phyloP scores from a whole-genome alignment of 2,888 invertebrate genomes.

The Sipha maydis region DNA sequence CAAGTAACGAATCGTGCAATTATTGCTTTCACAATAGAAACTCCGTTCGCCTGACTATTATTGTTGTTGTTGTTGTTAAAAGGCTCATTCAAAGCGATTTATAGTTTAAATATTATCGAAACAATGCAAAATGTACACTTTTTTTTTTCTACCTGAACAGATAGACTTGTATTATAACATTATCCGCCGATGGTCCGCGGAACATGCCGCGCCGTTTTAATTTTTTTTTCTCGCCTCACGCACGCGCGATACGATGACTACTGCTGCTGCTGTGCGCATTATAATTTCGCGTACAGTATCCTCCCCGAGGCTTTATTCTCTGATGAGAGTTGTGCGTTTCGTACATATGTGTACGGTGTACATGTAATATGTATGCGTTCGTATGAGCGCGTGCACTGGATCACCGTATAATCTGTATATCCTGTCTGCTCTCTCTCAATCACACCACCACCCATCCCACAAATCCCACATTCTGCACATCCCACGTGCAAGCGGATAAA shows the following conservation, averaged over 20 bases:
- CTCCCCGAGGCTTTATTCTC: conserved; percentile 21
- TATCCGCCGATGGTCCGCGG: neutral
- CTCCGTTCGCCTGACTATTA: too few relatives aligned
- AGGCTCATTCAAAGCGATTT: too few relatives aligned
- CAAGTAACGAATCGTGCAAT: too few relatives aligned
- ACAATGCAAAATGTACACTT: neutral
- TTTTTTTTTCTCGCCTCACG: conserved; percentile 7
- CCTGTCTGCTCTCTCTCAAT: conserved; percentile 31
- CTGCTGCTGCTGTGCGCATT: neutral
- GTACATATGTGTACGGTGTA: too few relatives aligned
- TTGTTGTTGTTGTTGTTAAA: too few relatives aligned
- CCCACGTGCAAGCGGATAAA: neutral
- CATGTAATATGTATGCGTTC: too few relatives aligned
- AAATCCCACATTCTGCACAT: neutral
- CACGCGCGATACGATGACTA: neutral
- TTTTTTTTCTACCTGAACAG: neutral
- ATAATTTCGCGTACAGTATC: too few relatives aligned
- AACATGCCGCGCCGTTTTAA: conserved; percentile 3
- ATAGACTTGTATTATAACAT: too few relatives aligned
- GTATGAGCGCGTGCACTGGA: neutral
- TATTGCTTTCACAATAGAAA: too few relatives aligned
- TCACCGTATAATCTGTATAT: conserved; percentile 44
- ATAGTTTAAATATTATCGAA: neutral
- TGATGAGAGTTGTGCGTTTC: conserved; percentile 39
- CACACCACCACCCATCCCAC: neutral